Percentiles rank a stretch among this genome's conserved stretches.
Conservation (phyloP, 2,797 vertebrate genomes). For the Notolabrus celidotus region DNA sequence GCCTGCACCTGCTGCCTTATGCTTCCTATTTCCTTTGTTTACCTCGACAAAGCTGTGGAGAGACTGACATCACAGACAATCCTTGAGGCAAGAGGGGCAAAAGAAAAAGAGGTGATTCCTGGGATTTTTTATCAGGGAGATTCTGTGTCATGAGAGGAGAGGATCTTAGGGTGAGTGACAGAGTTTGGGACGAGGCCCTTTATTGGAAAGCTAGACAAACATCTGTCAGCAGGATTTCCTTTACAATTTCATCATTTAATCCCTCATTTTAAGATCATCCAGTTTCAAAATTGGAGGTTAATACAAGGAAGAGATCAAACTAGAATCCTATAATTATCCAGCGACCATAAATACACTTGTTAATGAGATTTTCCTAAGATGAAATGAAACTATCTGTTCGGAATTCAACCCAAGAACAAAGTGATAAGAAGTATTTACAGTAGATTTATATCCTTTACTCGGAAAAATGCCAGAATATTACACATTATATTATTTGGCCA, state of each 20-base stretch:
- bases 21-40: slow-evolving; percentile 82
- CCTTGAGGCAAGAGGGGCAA: slow-evolving; percentile 56
- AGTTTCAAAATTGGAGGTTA: slow-evolving; percentile 29
- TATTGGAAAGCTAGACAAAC: slow-evolving; percentile 34
- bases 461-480: slow-evolving; percentile 11
- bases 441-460: slow-evolving; percentile 22
- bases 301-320: slow-evolving; percentile 36
- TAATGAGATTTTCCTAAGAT: slow-evolving; percentile 45
- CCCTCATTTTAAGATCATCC: slow-evolving; percentile 31
- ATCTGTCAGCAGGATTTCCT: slow-evolving; percentile 35
- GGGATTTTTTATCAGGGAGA: slow-evolving; percentile 43
- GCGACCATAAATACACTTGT: slow-evolving; percentile 53
- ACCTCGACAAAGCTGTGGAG: slow-evolving; percentile 75
- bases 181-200: slow-evolving; percentile 49
- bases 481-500: neutral
- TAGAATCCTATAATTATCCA: slow-evolving; percentile 22
- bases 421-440: slow-evolving; percentile 18
- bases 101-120: slow-evolving; percentile 67
- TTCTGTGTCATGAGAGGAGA: slow-evolving; percentile 35
- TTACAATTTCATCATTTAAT: slow-evolving; percentile 18
- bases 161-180: slow-evolving; percentile 49
- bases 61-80: slow-evolving; percentile 77
- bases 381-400: slow-evolving; percentile 24
- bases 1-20: slow-evolving; percentile 77
- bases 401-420: slow-evolving; percentile 12